Percentiles rank a stretch among this genome's conserved stretches.
phyloP scores from a whole-genome alignment of 2,797 vertebrate genomes.

The Sebastes steindachneri region DNA sequence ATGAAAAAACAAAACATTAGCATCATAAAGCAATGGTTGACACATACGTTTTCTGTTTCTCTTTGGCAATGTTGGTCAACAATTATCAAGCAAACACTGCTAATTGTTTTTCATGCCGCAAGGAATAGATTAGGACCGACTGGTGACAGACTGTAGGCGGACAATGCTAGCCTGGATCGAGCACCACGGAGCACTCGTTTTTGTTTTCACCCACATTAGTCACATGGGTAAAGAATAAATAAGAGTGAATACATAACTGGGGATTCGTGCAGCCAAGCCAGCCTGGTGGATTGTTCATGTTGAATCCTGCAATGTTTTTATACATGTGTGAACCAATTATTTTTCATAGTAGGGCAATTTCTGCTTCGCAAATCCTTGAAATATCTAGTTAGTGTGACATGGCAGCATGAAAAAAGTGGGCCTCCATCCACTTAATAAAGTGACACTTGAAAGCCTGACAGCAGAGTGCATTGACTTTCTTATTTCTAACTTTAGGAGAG shows the following conservation, averaged over 20 bases:
- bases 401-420: background rate
- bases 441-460: conserved; percentile 13
- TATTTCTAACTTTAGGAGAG: conserved; percentile 35
- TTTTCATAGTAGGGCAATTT: conserved; percentile 24
- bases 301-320: conserved; percentile 19
- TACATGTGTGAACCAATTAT: conserved; percentile 33
- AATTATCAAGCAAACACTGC: conserved; percentile 33
- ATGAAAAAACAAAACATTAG: conserved; percentile 46
- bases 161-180: conserved; percentile 57
- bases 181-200: conserved; percentile 36
- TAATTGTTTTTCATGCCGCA: conserved; percentile 63
- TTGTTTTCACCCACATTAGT: conserved; percentile 66
- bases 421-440: conserved; percentile 13
- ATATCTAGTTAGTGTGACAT: conserved; percentile 8
- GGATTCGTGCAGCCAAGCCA: conserved; percentile 22
- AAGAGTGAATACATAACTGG: conserved; percentile 46
- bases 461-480: conserved; percentile 13
- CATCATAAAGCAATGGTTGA: conserved; percentile 54
- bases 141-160: conserved; percentile 74
- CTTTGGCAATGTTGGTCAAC: conserved; percentile 54
- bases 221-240: conserved; percentile 57
- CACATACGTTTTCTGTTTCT: conserved; percentile 36
- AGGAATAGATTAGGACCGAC: conserved; percentile 56
- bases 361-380: conserved; percentile 4
- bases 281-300: conserved; percentile 12